phyloP scores from a whole-genome alignment of 2,113 vertebrate species.

The Odocoileus hemionus region DNA sequence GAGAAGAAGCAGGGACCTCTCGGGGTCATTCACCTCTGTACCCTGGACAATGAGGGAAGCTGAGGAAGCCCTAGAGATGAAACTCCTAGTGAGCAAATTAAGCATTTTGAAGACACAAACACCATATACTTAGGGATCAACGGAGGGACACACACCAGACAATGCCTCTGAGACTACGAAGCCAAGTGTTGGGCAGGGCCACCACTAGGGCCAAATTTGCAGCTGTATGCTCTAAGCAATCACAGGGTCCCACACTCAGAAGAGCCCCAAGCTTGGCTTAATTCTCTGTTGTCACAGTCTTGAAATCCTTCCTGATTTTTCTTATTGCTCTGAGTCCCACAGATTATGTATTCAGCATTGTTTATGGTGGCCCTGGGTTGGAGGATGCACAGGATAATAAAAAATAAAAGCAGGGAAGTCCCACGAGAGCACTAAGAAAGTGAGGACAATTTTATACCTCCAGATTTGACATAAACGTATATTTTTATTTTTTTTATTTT shows the following conservation, averaged over 20 bases:
- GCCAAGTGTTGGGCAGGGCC: background rate
- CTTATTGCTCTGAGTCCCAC: background rate
- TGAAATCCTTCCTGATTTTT: background rate
- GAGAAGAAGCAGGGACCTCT: background rate
- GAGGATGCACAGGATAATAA: background rate
- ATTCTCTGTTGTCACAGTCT: background rate
- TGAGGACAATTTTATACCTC: background rate
- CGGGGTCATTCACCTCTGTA: background rate
- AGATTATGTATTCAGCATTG: background rate
- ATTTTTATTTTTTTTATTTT: background rate
- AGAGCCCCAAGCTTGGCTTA: background rate
- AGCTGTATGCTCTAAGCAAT: background rate
- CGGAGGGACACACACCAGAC: background rate
- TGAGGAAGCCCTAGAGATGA: background rate
- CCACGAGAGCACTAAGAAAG: background rate
- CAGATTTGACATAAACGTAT: background rate
- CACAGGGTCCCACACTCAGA: background rate
- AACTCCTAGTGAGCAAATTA: background rate
- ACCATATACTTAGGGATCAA: background rate
- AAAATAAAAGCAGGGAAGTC: background rate
- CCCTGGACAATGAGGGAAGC: background rate
- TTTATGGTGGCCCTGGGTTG: background rate
- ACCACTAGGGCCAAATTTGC: too few relatives aligned
- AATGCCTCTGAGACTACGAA: background rate
- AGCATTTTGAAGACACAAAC: background rate